Conservation (phyloP, 2,797 vertebrate species). For the Denticeps clupeoides region DNA sequence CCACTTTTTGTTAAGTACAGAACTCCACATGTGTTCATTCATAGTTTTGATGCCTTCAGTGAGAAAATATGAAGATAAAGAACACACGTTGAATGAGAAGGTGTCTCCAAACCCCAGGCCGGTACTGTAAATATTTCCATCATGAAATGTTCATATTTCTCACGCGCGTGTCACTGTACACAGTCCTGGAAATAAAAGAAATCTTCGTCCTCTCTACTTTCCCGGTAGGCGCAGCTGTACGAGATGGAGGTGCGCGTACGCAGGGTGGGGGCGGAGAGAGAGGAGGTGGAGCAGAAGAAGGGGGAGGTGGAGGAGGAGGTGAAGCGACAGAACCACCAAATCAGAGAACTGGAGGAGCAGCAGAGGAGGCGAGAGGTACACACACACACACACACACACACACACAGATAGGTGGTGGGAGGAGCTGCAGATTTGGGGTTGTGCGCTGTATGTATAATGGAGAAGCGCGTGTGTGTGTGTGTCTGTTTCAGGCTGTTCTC, state of each 20-base stretch:
- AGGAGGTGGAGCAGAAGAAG: constrained; percentile 70
- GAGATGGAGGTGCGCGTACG: constrained; percentile 76
- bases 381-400: not conserved
- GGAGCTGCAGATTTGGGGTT: not conserved
- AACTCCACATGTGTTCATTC: too few species aligned
- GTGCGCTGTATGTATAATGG: not conserved
- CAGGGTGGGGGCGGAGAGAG: constrained; percentile 62
- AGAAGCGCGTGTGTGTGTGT: constrained; percentile 10
- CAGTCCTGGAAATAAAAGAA: not conserved
- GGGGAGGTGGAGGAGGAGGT: constrained; percentile 75
- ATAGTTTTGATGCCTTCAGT: too few species aligned
- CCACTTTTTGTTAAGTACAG: too few species aligned
- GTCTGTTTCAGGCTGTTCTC: constrained; percentile 38
- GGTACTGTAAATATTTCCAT: too few species aligned
- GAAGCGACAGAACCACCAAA: constrained; percentile 68
- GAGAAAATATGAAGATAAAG: too few species aligned
- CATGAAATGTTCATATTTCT: too few species aligned
- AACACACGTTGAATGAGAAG: too few species aligned
- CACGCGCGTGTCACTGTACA: not conserved
- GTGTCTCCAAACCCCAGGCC: too few species aligned
- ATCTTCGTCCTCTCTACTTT: too few species aligned
- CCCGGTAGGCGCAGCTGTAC: constrained; percentile 63
- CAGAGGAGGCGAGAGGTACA: constrained; percentile 70
- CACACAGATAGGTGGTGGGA: too few species aligned
- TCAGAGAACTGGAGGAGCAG: constrained; percentile 67